These are phyloP conservation scores for Trachelipus rathkii DNA, from an alignment of 1,140 invertebrate species.

Conservation along the genomic window DNA sequence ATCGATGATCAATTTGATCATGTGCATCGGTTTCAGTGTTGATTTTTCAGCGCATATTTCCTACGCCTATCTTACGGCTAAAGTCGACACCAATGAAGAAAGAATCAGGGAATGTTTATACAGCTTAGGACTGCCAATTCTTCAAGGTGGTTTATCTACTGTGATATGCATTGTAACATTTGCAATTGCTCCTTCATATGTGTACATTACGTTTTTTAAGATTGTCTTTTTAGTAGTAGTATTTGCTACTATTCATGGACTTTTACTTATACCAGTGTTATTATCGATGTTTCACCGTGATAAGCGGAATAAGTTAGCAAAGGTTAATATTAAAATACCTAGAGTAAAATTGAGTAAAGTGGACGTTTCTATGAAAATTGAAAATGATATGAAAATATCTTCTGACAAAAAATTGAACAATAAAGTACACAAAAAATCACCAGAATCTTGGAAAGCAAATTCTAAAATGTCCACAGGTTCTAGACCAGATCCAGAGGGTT, in stretches of 20 bases:
- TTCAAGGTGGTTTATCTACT: constrained; percentile 89
- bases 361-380: no score
- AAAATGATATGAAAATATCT: no score
- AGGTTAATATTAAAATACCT: background rate
- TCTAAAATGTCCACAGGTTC: background rate
- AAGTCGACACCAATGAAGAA: constrained; percentile 68
- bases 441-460: background rate
- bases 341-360: background rate
- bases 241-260: constrained; percentile 87
- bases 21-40: constrained; percentile 97
- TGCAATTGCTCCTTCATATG: constrained; percentile 85
- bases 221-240: constrained; percentile 94
- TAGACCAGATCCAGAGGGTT: background rate
- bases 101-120: constrained; percentile 80
- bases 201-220: constrained; percentile 96
- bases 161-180: constrained; percentile 85
- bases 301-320: constrained; percentile 49
- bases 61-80: constrained; percentile 92
- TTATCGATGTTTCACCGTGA: constrained; percentile 81
- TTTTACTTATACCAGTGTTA: constrained; percentile 86
- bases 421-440: no score
- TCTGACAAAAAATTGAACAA: no score
- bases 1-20: constrained; percentile 97
- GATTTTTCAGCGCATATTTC: constrained; percentile 97
- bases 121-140: constrained; percentile 84